phyloP scores from a whole-genome alignment of 2,797 vertebrate species.

The Acanthurus lineatus region DNA sequence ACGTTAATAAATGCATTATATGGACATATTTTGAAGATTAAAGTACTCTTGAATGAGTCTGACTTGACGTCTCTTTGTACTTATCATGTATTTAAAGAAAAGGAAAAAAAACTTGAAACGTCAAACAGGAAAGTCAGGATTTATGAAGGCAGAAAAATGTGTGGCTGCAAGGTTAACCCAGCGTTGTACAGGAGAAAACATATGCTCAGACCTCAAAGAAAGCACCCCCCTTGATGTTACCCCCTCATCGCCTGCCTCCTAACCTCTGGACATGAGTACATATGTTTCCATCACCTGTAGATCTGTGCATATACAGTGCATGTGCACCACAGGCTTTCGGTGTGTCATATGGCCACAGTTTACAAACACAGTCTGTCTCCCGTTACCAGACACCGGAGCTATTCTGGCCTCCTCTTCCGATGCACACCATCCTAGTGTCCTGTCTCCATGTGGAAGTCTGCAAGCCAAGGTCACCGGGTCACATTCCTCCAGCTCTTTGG shows the following conservation, averaged over 20 bases:
- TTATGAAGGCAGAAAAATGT: constrained; percentile 81
- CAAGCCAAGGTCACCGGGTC: constrained; percentile 85
- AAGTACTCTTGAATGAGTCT: constrained; percentile 31
- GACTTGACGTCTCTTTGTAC: constrained; percentile 46
- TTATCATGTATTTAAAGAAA: constrained; percentile 54
- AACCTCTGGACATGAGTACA: constrained; percentile 57
- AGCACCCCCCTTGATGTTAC: constrained; percentile 20
- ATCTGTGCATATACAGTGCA: constrained; percentile 53
- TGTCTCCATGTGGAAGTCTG: constrained; percentile 83
- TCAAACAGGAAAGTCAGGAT: constrained; percentile 88
- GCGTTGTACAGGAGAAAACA: constrained; percentile 67
- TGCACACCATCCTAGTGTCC: constrained; percentile 78
- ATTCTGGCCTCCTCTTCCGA: constrained; percentile 82
- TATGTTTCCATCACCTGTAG: constrained; percentile 71
- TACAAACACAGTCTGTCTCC: constrained; percentile 83
- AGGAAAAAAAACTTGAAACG: constrained; percentile 62
- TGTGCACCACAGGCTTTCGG: constrained; percentile 50
- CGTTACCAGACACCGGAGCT: constrained; percentile 83
- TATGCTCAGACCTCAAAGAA: constrained; percentile 46
- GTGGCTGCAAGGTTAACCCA: constrained; percentile 81
- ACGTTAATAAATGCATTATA: background rate
- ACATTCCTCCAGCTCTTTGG: constrained; percentile 85
- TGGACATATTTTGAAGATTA: constrained; percentile 25
- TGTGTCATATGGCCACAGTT: constrained; percentile 78
- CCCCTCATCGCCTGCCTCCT: constrained; percentile 9